Evolutionary conservation across 2,113 vertebrate genomes (phyloP).

Genomic region (Arizona elegans): DNA sequence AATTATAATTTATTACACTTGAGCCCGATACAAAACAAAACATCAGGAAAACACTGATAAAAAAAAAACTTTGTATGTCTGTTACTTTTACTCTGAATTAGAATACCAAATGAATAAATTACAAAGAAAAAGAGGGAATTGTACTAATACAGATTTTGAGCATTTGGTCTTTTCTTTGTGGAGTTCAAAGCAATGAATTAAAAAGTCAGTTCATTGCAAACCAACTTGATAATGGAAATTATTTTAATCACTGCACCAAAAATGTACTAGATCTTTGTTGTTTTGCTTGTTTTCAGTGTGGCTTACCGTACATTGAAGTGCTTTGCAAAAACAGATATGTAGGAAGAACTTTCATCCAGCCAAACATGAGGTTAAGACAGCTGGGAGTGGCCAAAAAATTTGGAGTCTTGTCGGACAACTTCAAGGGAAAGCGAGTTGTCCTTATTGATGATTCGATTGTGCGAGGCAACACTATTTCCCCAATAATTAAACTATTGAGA

Average conservation of each 20-base stretch:
- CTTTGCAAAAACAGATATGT: constrained; percentile 98
- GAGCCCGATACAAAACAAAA: neutral
- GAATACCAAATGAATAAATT: neutral
- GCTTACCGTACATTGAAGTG: constrained; percentile 91
- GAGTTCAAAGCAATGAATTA: neutral
- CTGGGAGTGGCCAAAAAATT: constrained; percentile 98
- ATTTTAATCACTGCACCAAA: neutral
- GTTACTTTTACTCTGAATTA: neutral
- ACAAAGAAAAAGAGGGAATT: neutral
- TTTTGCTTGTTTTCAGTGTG: constrained; percentile 72
- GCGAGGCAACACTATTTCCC: constrained; percentile 96
- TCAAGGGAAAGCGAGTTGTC: constrained; percentile 92
- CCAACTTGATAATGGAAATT: neutral
- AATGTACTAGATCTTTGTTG: constrained; percentile 6
- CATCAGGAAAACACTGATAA: neutral
- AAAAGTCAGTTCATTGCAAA: neutral
- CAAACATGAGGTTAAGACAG: constrained; percentile 93
- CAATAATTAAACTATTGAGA: constrained; percentile 94
- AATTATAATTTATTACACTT: neutral
- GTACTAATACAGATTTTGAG: neutral
- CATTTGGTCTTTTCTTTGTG: neutral
- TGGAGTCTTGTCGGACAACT: constrained; percentile 93
- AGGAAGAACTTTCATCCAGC: constrained; percentile 96
- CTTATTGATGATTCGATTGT: constrained; percentile 97
- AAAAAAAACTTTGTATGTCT: neutral